Base-by-base conservation (phyloP, 2,797 vertebrate genomes). In the Tympanoctomys barrerae region DNA sequence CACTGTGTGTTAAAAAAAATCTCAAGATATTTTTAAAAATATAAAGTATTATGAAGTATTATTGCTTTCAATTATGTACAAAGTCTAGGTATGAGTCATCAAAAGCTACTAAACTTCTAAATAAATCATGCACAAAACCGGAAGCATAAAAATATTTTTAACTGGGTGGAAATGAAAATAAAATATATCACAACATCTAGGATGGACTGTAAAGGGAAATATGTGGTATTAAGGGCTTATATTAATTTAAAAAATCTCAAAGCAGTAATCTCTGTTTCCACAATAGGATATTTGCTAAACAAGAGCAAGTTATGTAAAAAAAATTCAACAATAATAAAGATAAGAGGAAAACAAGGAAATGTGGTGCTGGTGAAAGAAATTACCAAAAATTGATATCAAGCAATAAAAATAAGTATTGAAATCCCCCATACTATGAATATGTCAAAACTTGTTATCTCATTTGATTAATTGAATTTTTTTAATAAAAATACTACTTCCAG, bases 101-200 rank as follows among this genome's bases (percentile, higher is more conserved):
- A 89, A 94, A 88, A 57, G 6, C 33, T 68, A 54, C 42, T n/a
- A 71, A 7, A 28, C 36, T 85, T 75, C 46, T 39, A 59, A 85
- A 80, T 61, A 80, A 61, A 18, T 9, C 10, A 59, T n/a, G 12
- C 16, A 71, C 24, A 39, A 83, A 81, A 80, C 26, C 84, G 14
- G 1, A 68, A 75, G 31, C 61, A 77, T 3, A 66, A 89, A 89
- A 73, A 73, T 64, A 91, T 49, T 71, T 96, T 92, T 42, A 80
- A 91, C 33, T 68, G 8, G 75, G 19, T 73, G 2, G 54, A 57
- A 57, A 57, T 57, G 16, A 57, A 18, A 57, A 57, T 57, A 57
- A 57, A 57, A 57, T 26, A 66, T 42, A 87, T 46, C 36, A 85
- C 57, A 89, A 75, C 61, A 89, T 70, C 31, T 77, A 61, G 39